These are phyloP conservation scores for Drosophila takahashii DNA, from an alignment of 1,140 invertebrate species.

Conservation along the genomic window DNA sequence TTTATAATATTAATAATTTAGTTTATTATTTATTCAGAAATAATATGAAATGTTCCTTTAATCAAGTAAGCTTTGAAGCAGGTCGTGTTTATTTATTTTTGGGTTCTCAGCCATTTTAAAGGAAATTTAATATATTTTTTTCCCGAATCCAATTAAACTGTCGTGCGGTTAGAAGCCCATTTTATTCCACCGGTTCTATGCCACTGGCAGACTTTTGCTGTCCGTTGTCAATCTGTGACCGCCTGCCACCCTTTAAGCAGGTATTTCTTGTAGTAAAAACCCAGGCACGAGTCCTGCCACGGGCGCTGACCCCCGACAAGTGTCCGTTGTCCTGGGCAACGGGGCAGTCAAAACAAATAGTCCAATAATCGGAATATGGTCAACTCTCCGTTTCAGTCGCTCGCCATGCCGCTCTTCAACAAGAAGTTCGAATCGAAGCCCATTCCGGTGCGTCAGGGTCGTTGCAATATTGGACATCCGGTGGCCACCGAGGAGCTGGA, in stretches of 20 bases:
- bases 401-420: conserved; percentile 77
- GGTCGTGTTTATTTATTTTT: background rate
- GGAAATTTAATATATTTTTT: background rate
- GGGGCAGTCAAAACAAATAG: conserved; percentile 4
- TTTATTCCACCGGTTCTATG: conserved; percentile 6
- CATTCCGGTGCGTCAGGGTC: conserved; percentile 62
- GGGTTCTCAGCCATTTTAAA: background rate
- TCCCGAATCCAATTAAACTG: background rate
- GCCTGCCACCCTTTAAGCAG: conserved; percentile 21
- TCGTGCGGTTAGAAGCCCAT: background rate
- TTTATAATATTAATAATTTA: too few relatives aligned
- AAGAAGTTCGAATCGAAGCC: conserved; percentile 82
- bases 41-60: background rate
- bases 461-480: conserved; percentile 73
- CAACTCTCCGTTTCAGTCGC: conserved; percentile 27
- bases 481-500: conserved; percentile 72
- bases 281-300: conserved; percentile 20
- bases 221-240: conserved; percentile 37
- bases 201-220: conserved; percentile 20
- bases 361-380: conserved; percentile 14
- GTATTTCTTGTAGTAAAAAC: conserved; percentile 9
- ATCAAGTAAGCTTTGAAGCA: background rate
- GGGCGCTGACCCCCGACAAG: conserved; percentile 31
- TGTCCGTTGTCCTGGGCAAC: conserved; percentile 70
- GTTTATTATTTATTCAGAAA: too few relatives aligned